Conservation (phyloP, 2,797 vertebrate genomes). For the Scomberomorus guttatus region DNA sequence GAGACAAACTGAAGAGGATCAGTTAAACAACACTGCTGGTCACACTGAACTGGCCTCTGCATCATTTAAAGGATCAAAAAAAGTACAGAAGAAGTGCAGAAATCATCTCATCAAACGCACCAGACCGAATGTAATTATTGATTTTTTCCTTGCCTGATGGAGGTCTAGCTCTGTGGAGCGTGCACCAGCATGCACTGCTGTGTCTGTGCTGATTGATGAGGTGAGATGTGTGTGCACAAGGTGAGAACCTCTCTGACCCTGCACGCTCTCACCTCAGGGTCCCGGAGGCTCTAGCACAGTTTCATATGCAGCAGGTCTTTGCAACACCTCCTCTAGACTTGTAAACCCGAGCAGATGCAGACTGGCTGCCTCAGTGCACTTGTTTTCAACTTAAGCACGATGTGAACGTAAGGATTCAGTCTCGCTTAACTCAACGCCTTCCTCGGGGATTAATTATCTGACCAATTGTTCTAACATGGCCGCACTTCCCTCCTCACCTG, state of each 20-base stretch:
- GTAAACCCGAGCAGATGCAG: slow-evolving; percentile 61
- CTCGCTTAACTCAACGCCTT: slow-evolving; percentile 18
- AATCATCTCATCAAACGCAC: slow-evolving; percentile 11
- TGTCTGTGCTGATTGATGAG: slow-evolving; percentile 78
- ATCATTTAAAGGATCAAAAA: not conserved
- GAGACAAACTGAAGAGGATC: slow-evolving; percentile 22
- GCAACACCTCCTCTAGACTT: slow-evolving; percentile 59
- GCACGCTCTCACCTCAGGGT: slow-evolving; percentile 70
- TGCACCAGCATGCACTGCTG: slow-evolving; percentile 22
- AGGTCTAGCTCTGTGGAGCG: slow-evolving; percentile 37
- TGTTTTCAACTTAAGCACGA: slow-evolving; percentile 44
- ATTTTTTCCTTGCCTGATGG: slow-evolving; percentile 30
- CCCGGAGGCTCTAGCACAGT: slow-evolving; percentile 46
- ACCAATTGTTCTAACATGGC: slow-evolving; percentile 35
- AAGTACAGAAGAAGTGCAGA: not conserved
- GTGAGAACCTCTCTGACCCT: slow-evolving; percentile 67
- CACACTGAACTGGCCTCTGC: slow-evolving; percentile 30
- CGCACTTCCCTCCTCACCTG: slow-evolving; percentile 58
- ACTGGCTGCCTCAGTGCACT: slow-evolving; percentile 38
- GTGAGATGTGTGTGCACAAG: slow-evolving; percentile 73
- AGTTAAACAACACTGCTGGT: slow-evolving; percentile 27
- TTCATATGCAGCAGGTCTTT: slow-evolving; percentile 60
- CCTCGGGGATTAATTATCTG: slow-evolving; percentile 60
- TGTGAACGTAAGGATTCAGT: slow-evolving; percentile 35
- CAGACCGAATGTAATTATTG: slow-evolving; percentile 33